Conservation (phyloP, 2,888 invertebrate species). For the Cerceris rybyensis region DNA sequence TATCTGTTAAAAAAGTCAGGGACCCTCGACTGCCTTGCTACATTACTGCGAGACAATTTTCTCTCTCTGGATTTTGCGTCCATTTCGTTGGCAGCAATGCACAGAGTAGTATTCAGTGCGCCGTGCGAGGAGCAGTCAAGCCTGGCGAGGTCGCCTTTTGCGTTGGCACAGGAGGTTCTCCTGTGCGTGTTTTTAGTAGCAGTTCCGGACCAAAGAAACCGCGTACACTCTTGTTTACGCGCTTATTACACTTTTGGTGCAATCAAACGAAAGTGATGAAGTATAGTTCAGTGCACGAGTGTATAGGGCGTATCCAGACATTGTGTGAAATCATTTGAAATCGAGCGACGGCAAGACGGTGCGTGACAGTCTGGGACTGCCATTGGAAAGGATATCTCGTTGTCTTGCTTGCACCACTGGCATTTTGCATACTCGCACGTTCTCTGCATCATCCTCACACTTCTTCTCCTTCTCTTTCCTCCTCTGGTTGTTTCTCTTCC, state of each 20-base stretch:
- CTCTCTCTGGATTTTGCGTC: slow-evolving; percentile 52
- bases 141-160: slow-evolving; percentile 71
- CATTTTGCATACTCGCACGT: slow-evolving; percentile 47
- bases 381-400: slow-evolving; percentile 67
- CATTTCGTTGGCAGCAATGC: slow-evolving; percentile 67
- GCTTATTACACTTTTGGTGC: slow-evolving; percentile 6
- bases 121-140: slow-evolving; percentile 72
- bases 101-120: slow-evolving; percentile 65
- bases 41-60: slow-evolving; percentile 28
- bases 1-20: background rate
- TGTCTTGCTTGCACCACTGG: slow-evolving; percentile 52
- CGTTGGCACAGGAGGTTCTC: slow-evolving; percentile 56
- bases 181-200: slow-evolving; percentile 44
- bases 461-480: slow-evolving; percentile 15
- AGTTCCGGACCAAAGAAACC: slow-evolving; percentile 18
- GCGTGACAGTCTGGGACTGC: slow-evolving; percentile 65
- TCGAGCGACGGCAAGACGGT: slow-evolving; percentile 55
- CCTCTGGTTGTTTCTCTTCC: slow-evolving; percentile 22
- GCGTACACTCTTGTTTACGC: slow-evolving; percentile 13
- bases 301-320: slow-evolving; percentile 65
- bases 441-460: slow-evolving; percentile 45
- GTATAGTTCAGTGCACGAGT: slow-evolving; percentile 47
- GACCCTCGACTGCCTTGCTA: background rate
- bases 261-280: slow-evolving; percentile 36
- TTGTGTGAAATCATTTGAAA: slow-evolving; percentile 59